phyloP scores from a whole-genome alignment of 2,888 invertebrate species.

The Lochmaea capreae region DNA sequence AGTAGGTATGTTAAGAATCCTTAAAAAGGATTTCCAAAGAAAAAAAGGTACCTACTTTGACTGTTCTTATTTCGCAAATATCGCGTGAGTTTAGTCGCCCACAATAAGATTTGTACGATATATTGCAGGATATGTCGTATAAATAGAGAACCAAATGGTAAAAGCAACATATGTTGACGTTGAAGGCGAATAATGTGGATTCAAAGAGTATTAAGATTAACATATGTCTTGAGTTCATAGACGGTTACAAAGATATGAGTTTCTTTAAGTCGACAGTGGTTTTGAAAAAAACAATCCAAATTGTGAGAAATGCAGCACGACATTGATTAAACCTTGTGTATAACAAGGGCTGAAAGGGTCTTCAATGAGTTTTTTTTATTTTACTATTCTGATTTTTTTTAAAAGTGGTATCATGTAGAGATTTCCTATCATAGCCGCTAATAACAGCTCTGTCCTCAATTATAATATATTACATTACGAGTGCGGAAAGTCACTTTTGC shows the following conservation, averaged over 20 bases:
- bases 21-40: slow-evolving; percentile 7
- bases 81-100: slow-evolving; percentile 19
- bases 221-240: neutral
- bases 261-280: neutral
- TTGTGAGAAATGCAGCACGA: neutral
- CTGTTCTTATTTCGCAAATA: slow-evolving; percentile 20
- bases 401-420: too few species aligned
- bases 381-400: too few species aligned
- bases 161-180: slow-evolving; percentile 13
- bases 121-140: slow-evolving; percentile 21
- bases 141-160: slow-evolving; percentile 14
- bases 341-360: too few species aligned
- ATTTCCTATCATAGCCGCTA: too few species aligned
- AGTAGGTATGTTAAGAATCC: slow-evolving; percentile 27
- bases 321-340: too few species aligned
- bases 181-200: slow-evolving; percentile 1
- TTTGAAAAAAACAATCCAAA: neutral
- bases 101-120: slow-evolving; percentile 24
- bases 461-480: too few species aligned
- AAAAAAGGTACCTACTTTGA: neutral
- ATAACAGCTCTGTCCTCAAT: too few species aligned
- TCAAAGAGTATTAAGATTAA: slow-evolving; percentile 25
- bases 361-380: too few species aligned
- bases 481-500: too few species aligned
- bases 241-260: neutral